A percentile compares a stretch with the other conserved stretches of the same genome.
Conservation (phyloP, 2,113 vertebrate genomes). For the Campylomormyrus tamandua region DNA sequence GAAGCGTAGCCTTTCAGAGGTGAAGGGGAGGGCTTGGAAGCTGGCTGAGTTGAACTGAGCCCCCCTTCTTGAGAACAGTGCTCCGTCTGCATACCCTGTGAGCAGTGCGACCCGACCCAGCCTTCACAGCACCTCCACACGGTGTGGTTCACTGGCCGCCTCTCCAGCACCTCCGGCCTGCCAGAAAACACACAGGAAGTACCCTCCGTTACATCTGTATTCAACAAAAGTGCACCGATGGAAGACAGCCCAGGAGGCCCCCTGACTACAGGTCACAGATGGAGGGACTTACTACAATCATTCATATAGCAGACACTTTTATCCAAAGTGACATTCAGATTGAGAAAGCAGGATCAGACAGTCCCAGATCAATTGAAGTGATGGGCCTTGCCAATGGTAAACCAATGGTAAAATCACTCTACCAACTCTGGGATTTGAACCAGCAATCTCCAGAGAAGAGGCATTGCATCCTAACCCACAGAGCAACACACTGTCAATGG, state of each 20-base stretch:
- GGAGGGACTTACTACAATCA: background rate
- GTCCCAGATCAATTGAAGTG: background rate
- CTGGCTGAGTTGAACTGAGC: background rate
- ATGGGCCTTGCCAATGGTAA: background rate
- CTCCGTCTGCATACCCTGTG: constrained; percentile 57
- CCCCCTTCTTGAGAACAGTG: too few relatives aligned
- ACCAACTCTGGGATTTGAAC: background rate
- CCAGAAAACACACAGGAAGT: rapidly evolving
- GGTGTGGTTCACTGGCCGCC: constrained; percentile 56
- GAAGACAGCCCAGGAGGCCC: background rate
- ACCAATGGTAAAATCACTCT: background rate
- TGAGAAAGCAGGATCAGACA: background rate
- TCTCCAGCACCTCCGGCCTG: constrained; percentile 64
- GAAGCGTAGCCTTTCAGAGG: background rate
- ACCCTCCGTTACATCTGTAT: background rate
- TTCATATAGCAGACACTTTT: background rate
- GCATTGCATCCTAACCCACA: background rate
- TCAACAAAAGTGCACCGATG: background rate
- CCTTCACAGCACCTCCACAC: constrained; percentile 71
- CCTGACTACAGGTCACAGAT: background rate
- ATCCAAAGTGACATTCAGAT: background rate
- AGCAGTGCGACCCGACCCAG: constrained; percentile 70
- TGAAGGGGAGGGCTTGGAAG: background rate
- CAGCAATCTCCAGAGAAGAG: background rate
- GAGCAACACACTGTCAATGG: background rate